Base-by-base conservation (phyloP, 2,797 vertebrate species). In the Chromis chromis region DNA sequence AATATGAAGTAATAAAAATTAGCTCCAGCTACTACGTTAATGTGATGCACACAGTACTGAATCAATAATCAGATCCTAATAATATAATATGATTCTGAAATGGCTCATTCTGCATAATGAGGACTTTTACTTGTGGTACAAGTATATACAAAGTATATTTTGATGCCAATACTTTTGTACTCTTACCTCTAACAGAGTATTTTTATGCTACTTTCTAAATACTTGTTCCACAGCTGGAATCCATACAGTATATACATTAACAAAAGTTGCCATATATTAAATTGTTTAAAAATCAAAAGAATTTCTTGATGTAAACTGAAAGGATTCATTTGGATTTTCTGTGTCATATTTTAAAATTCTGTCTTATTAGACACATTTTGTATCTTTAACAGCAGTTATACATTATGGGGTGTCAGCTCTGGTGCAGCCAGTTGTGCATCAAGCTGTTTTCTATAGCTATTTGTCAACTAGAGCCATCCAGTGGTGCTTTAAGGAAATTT, bases 391-490 rank as follows among this genome's bases (percentile, higher is more conserved):
- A n/a, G 5, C n/a, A 48, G 46, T 61, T 40, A 59, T 19, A 19
- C 19, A 58, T 22, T 12, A 17, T 25, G 21, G 21, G 6, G 21
- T 44, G 36, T 22, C 0, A 19, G n/a, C 2, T 22, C 8, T 11
- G 12, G 24, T 1, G 10, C n/a, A 28, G 59, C 14, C 64, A 79
- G 65, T 52, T 73, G 69, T 75, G 54, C 22, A 6, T 44, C 22
- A 25, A 63, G 42, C 36, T 70, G 55, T 48, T 69, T 57, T 42
- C 28, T 53, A 17, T 25, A 46, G 72, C 78, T 83, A 8, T 90
- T 86, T 89, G 91, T 90, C 85, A 75, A 86, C 86, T 87, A 90
- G 90, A 89, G 91, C 91, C 94, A 93, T 85, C 94, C 87, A 93
- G 93, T 90, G 94, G 90, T 84, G 83, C 62, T 63, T 75, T 25